Evolutionary conservation across 2,113 vertebrate species (phyloP).

Genomic region (Vanacampus margaritifer): DNA sequence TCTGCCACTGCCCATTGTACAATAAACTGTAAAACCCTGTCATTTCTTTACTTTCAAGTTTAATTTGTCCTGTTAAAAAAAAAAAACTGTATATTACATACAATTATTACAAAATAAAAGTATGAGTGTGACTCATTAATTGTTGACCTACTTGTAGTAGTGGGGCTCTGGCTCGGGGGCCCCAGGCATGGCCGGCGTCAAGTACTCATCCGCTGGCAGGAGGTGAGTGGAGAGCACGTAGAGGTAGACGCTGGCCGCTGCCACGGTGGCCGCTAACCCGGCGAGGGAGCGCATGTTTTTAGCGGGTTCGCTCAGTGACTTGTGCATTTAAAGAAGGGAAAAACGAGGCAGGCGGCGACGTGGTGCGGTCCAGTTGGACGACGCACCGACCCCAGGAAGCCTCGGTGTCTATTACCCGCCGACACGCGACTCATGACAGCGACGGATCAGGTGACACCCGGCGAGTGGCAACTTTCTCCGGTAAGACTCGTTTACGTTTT

Average conservation of each 20-base stretch:
- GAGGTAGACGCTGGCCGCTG: conserved; percentile 68
- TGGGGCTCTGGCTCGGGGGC: conserved; percentile 6
- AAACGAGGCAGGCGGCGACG: conserved; percentile 21
- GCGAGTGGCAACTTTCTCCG: conserved; percentile 11
- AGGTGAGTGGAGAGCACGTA: conserved; percentile 72
- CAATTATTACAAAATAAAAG: neutral
- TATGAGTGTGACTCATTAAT: neutral
- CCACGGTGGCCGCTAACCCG: conserved; percentile 62
- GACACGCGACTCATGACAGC: conserved; percentile 27
- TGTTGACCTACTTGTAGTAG: conserved; percentile 44
- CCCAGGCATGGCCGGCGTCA: conserved; percentile 11
- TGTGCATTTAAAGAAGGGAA: conserved; percentile 2
- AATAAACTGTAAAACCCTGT: too few relatives aligned
- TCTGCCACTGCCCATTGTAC: too few relatives aligned
- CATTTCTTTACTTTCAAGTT: too few relatives aligned
- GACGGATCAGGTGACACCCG: conserved; percentile 45
- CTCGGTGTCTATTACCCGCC: conserved; percentile 28
- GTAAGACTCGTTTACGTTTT: neutral
- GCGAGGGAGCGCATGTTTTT: conserved; percentile 64
- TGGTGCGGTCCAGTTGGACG: conserved; percentile 43
- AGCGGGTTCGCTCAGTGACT: neutral
- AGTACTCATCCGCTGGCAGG: conserved; percentile 45
- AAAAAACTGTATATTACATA: too few relatives aligned
- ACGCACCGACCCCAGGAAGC: conserved; percentile 6
- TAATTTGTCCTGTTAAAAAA: too few relatives aligned